Base-by-base conservation (phyloP, 2,113 vertebrate genomes). In the Crypturellus undulatus region DNA sequence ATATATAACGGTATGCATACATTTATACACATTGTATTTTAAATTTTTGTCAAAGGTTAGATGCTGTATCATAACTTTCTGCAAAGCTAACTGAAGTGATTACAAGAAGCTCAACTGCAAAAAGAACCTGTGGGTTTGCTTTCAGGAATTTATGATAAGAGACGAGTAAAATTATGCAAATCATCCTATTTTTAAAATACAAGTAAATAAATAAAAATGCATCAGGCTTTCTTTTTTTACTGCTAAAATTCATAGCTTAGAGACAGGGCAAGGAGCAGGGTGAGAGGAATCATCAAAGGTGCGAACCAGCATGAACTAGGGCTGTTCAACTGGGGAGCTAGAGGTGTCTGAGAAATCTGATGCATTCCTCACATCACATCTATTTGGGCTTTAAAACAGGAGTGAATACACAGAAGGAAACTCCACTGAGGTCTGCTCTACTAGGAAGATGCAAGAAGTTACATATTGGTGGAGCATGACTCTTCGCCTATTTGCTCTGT, bases 151-250 rank as follows among this genome's bases (percentile, higher is more conserved):
- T 73, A 22, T 52, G 16, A 6, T 30, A 72, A 87, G 22, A 77
- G 7, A 21, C 58, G 0, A 69, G 34, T 58, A 47, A 77, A 69
- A 45, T 63, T n/a, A 28, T 30, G 20, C 22, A 73, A 82, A 86
- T 9, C 25, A 8, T 20, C 24, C 63, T 75, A 54, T 32, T 85
- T 87, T 85, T 85, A 59, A 62, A 59, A 58, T 19, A 49, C 28
- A 38, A 84, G 6, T 76, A 91, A 79, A 64, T 79, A 75, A 51
- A 79, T 62, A 81, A 65, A 94, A 69, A 38, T 79, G 30, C 28
- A 58, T 28, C 36, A 2, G 25, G 45, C 43, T 76, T 34, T 68
- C 28, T 79, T 79, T 93, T 93, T 84, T 47, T 89, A 13, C 32
- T 3, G 0, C 1, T 45, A 60, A 10, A 42, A 56, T 45, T 21